Evolutionary conservation across 2,113 vertebrate genomes (phyloP).

Genomic region (Centrocercus urophasianus): DNA sequence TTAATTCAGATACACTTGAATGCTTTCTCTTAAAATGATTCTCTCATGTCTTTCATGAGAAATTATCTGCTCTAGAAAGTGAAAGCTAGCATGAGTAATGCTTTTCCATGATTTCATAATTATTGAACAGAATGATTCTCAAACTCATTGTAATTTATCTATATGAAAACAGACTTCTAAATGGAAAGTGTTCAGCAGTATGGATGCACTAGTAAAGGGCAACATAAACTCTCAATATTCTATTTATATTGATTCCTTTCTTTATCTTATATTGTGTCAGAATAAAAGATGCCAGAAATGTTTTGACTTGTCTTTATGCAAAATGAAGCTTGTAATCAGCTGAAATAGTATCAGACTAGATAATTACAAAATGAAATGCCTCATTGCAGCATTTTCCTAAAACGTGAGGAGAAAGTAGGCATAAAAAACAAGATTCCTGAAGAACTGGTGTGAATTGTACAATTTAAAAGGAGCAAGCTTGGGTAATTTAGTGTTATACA

Average conservation of each 20-base stretch:
- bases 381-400: not conserved
- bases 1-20: not conserved
- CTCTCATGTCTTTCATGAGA: not conserved
- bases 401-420: not conserved
- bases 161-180: not conserved
- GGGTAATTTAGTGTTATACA: not conserved
- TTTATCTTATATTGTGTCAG: not conserved
- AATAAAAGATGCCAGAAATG: not conserved
- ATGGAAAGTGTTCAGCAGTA: not conserved
- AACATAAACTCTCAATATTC: not conserved
- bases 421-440: not conserved
- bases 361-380: not conserved
- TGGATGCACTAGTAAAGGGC: not conserved
- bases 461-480: not conserved
- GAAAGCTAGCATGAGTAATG: not conserved
- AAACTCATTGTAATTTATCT: not conserved
- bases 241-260: not conserved
- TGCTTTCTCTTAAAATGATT: not conserved
- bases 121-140: not conserved
- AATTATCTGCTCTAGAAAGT: not conserved
- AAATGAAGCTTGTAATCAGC: not conserved
- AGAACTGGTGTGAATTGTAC: not conserved
- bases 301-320: not conserved
- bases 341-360: not conserved
- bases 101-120: not conserved